Base-by-base conservation (phyloP, 2,797 vertebrate species). In the Taeniopygia guttata region DNA sequence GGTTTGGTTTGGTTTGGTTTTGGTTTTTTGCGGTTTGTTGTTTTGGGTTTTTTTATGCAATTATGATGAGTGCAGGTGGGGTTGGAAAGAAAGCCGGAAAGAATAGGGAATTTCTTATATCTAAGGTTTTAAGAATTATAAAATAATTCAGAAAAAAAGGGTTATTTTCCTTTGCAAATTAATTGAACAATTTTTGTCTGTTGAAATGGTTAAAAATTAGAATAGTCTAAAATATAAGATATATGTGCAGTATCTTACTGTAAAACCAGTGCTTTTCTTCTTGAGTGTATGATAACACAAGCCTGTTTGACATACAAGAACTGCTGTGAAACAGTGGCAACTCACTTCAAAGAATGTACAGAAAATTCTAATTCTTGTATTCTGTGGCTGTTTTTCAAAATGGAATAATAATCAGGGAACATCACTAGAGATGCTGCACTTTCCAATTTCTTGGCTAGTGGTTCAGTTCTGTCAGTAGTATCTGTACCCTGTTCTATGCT, bases 291-390 rank as follows among this genome's bases (percentile, higher is more conserved):
- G 34, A 84, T 66, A 79, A 70, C 66, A 89, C 85, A 89, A 93
- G 43, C 42, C 68, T 54, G 38, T 87, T 92, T 94, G 63, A 87
- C 76, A 55, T 22, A 83, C 38, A 43, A n/a, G 51, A 95, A 67
- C 43, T 90, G 66, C 85, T 92, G 49, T 49, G 75, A 89, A 97
- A 94, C 84, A 85, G 62, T 43, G 59, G 68, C 73, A 95, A 92
- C 77, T 85, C 69, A 66, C 77, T 96, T 95, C 94, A 97, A 96
- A 92, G 69, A 84, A 90, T 68, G 83, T 59, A 91, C 81, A 93
- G 46, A 88, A 89, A 87, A 76, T 68, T 95, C 79, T 80, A 86
- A 84, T 90, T 91, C 82, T 95, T 93, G 86, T 77, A 93, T 96
- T 87, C 85, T 73, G 43, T 78, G 78, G 7, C 67, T 94, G 56